Percentiles rank a stretch among this genome's conserved stretches.
These are phyloP conservation scores for Stratiomys singularior DNA, from an alignment of 2,888 invertebrate species.

Conservation along the genomic window DNA sequence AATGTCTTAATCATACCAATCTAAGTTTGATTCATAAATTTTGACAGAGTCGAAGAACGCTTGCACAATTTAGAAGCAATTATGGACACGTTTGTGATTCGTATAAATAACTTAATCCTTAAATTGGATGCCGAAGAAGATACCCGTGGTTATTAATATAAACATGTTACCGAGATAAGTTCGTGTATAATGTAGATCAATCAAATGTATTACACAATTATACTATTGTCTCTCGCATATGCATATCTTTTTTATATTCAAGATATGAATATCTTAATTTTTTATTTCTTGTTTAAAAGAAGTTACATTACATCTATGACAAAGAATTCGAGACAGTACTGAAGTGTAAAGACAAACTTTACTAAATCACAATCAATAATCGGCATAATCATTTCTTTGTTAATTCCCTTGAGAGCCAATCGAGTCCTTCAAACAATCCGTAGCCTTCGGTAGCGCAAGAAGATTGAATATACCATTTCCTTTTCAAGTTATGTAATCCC, in stretches of 20 bases:
- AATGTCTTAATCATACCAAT: too few relatives aligned
- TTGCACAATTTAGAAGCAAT: constrained; percentile 31
- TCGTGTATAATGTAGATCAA: background rate
- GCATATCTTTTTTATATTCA: background rate
- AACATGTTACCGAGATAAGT: background rate
- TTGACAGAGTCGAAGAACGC: constrained; percentile 21
- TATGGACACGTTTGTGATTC: constrained; percentile 26
- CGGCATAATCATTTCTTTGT: constrained; percentile 23
- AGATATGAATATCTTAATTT: background rate
- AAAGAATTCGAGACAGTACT: too few relatives aligned
- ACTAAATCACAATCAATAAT: background rate
- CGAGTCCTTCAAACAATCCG: constrained; percentile 54
- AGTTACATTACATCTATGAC: too few relatives aligned
- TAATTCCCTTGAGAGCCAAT: constrained; percentile 54
- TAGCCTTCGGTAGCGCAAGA: constrained; percentile 53
- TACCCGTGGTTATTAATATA: background rate
- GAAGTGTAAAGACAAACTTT: too few relatives aligned
- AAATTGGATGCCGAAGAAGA: constrained; percentile 11
- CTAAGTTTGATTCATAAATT: too few relatives aligned
- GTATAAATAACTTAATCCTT: constrained; percentile 7
- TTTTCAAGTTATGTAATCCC: constrained; percentile 53
- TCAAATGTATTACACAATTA: background rate
- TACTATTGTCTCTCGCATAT: background rate
- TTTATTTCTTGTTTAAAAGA: too few relatives aligned
- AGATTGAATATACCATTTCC: constrained; percentile 54